phyloP scores from a whole-genome alignment of 2,113 vertebrate genomes.

The Coracopsis vasa region DNA sequence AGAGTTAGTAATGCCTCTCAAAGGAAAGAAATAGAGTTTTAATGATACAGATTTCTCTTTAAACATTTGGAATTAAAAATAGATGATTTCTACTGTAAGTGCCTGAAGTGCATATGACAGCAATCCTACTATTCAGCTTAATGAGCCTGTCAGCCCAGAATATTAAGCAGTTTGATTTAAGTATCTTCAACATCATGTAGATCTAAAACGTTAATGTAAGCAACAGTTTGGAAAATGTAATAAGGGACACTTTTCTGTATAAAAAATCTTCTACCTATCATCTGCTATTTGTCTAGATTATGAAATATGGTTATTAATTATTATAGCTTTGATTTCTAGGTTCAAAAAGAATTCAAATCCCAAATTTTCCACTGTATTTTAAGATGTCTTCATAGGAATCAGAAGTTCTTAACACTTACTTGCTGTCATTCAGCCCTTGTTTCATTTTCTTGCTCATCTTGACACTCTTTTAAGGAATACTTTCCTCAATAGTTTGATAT shows the following conservation, averaged over 20 bases:
- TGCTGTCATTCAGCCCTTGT: background rate
- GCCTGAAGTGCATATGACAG: slow-evolving; percentile 28
- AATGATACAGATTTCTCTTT: background rate
- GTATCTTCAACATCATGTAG: slow-evolving; percentile 6
- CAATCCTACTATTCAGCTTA: slow-evolving; percentile 31
- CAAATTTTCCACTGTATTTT: background rate
- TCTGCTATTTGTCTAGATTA: background rate
- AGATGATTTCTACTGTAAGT: background rate
- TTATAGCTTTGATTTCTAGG: background rate
- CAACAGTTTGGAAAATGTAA: slow-evolving; percentile 19
- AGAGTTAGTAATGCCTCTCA: background rate
- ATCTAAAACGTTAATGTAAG: slow-evolving; percentile 14
- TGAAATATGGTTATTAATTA: background rate
- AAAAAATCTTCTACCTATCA: background rate
- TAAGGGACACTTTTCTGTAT: background rate
- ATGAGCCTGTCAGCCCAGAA: slow-evolving; percentile 7
- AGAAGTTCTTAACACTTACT: background rate
- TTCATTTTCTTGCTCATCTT: background rate
- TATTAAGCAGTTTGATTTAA: slow-evolving; percentile 35
- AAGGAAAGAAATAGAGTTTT: background rate
- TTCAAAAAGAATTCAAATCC: background rate
- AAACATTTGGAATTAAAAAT: slow-evolving; percentile 41
- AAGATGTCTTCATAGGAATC: background rate
- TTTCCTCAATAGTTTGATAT: background rate
- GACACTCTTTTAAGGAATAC: background rate